Evolutionary conservation across 2,888 invertebrate species (phyloP), one percentile per base, ranked within the genome.

Genomic region (Melanotus villosus): DNA sequence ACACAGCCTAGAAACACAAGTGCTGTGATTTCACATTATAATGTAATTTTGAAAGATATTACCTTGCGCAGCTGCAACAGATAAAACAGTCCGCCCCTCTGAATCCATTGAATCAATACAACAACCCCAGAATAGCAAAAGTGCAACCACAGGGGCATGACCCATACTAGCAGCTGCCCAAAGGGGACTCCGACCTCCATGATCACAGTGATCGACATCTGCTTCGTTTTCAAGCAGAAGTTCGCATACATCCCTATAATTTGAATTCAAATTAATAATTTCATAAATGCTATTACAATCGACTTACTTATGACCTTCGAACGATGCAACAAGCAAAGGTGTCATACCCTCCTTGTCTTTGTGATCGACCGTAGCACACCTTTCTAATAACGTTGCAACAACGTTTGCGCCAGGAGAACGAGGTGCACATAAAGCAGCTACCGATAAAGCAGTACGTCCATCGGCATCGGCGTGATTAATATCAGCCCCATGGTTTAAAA

Each of bases 141-240:
- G 87, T 12, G 94, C 92, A 0, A 96, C 94, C 0, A 96, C 93
- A 10, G 91, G 88, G 19, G 95, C 93, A 84, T 97, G 97, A 0
- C 97, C 97, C 85, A 96, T 96, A 9, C 95, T 94, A 5, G 96
- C 96, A 0, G 96, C 97, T 6, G 96, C 96, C 92, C 97, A 97
- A 72, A 97, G 86, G 1, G 96, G 95, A 0, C 94, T 94, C 56
- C 96, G 89, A 0, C 95, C 95, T 66, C 91, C 91, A 58, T 89
- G 89, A 82, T 97, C 96, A 47, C 90, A 89, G 67, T 95, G 92
- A 82, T 98, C 97, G 0, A 95, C 93, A 83, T 98, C 97, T 0
- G 97, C 96, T 70, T 96, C 97, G 80, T 93, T 94, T 82, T 97
- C 97, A 54, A 98, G 86, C 0, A 98, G 88, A 18, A 97, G 86